Percentiles rank a stretch among this genome's conserved stretches.
phyloP scores from a whole-genome alignment of 2,797 vertebrate genomes.

The Pygocentrus nattereri region DNA sequence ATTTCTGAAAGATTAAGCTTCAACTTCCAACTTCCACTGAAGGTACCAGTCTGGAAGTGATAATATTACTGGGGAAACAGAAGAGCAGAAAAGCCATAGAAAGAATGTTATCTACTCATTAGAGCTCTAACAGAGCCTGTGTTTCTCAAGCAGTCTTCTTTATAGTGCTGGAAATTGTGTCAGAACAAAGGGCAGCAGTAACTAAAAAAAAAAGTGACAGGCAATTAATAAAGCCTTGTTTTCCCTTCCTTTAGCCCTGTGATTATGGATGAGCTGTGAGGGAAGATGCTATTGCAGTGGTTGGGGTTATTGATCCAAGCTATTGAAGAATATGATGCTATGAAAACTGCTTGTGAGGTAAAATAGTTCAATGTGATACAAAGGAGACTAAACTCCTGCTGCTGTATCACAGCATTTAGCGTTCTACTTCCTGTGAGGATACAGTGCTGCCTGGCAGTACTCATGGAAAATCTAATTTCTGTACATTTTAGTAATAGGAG shows the following conservation, averaged over 20 bases:
- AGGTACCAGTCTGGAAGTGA: constrained; percentile 15
- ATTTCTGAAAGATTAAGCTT: constrained; percentile 51
- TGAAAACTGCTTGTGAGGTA: constrained; percentile 48
- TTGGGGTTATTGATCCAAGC: constrained; percentile 49
- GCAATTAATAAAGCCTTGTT: constrained; percentile 60
- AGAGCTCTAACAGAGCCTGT: background rate
- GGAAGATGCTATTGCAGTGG: constrained; percentile 47
- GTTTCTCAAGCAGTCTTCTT: background rate
- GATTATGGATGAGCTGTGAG: constrained; percentile 51
- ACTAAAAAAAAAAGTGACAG: constrained; percentile 58
- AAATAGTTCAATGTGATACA: constrained; percentile 22
- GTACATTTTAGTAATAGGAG: no score
- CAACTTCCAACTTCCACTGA: constrained; percentile 7
- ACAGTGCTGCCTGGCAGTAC: background rate
- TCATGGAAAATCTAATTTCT: background rate
- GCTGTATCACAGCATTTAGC: constrained; percentile 7
- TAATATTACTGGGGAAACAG: constrained; percentile 28
- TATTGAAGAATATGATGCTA: constrained; percentile 53
- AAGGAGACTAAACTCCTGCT: background rate
- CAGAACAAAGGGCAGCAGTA: constrained; percentile 45
- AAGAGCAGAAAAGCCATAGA: constrained; percentile 23
- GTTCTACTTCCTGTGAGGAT: background rate
- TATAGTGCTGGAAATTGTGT: constrained; percentile 26
- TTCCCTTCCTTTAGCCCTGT: constrained; percentile 50
- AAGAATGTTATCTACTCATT: constrained; percentile 31